Evolutionary conservation across 2,888 invertebrate species (phyloP).

Genomic region (Xestoiulus laeticollis): DNA sequence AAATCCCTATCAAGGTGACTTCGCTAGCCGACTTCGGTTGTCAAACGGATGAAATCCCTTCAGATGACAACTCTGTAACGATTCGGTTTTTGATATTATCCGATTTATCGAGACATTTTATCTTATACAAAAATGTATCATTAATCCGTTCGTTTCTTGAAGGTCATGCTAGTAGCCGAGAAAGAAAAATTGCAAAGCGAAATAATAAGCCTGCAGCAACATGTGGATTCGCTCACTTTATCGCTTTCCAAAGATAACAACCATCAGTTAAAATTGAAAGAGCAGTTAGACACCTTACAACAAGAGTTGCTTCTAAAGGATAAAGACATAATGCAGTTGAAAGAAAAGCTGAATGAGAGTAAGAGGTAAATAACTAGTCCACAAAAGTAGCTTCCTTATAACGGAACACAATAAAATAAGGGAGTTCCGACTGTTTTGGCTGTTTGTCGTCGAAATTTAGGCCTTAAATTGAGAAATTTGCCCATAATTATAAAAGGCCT

Average conservation of each 20-base stretch:
- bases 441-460: no score
- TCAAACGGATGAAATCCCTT: not conserved
- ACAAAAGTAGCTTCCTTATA: no score
- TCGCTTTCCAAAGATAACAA: not conserved
- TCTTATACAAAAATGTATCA: no score
- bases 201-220: not conserved
- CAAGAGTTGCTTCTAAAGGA: not conserved
- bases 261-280: not conserved
- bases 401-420: no score
- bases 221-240: not conserved
- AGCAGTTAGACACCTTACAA: not conserved
- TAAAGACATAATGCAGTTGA: not conserved
- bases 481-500: no score
- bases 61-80: not conserved
- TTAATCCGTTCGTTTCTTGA: not conserved
- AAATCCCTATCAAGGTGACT: not conserved
- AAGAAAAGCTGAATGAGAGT: not conserved
- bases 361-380: not conserved
- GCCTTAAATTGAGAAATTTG: no score
- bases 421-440: no score
- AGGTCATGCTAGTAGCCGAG: not conserved
- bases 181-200: not conserved
- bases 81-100: no score
- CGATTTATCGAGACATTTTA: no score
- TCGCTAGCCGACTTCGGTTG: not conserved